Evolutionary conservation across 2,888 invertebrate species (phyloP).

Genomic region (Diloba caeruleocephala): DNA sequence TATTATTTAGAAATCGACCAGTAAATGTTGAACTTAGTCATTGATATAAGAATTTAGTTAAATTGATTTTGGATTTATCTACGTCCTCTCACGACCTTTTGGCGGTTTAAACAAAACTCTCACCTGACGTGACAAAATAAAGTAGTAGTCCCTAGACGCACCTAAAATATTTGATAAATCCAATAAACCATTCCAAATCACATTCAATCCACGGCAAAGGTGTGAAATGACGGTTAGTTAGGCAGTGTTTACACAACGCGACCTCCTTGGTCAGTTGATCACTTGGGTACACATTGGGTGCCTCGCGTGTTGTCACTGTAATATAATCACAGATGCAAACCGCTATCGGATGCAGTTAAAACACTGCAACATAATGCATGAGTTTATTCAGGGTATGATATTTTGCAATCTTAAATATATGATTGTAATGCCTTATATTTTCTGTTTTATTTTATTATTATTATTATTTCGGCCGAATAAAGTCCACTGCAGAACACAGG

Average conservation of each 20-base stretch:
- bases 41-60: no score
- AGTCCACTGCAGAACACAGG: no score
- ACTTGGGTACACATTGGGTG: constrained; percentile 73
- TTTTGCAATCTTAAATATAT: no score
- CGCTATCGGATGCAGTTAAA: constrained; percentile 19
- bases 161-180: constrained; percentile 13
- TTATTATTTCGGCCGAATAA: no score
- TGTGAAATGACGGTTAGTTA: constrained; percentile 81
- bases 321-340: constrained; percentile 70
- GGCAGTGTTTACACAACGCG: constrained; percentile 70
- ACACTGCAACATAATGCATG: no score
- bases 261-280: constrained; percentile 76
- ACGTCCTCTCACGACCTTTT: no score
- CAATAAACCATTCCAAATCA: constrained; percentile 26
- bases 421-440: no score
- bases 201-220: constrained; percentile 38
- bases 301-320: constrained; percentile 64
- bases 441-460: no score
- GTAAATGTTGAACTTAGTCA: no score
- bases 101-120: not conserved
- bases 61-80: no score
- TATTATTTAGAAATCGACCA: not conserved
- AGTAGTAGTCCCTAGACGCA: not conserved
- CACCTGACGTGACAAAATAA: not conserved
- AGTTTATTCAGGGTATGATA: no score